Evolutionary conservation across 2,888 invertebrate genomes (phyloP), one percentile per base, ranked within the genome.

Genomic region (Heterodera filipjevi): DNA sequence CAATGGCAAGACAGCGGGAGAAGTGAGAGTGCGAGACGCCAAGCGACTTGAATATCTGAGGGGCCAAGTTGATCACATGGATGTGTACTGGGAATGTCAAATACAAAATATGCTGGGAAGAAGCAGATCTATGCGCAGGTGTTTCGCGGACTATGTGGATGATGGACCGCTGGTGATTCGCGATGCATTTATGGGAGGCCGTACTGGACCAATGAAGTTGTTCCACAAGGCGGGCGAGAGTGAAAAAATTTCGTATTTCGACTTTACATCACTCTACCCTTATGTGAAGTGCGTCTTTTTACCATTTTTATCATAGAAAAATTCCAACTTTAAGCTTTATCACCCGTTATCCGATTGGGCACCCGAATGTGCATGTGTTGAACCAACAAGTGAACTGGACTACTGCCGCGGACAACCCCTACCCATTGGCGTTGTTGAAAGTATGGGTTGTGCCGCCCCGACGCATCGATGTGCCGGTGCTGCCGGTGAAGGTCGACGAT

Each of bases 191-290:
- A 49, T 33, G 30, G 71, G 71, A 16, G 71, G 71, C 5, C 71
- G 71, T 14, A 71, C 71, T 71, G 71, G 32, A 30, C 71, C 71
- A 12, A 16, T 33, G 14, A 71, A 71, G 30, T 27, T 71, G 53
- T 35, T 71, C 27, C 53, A 35, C 30, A 71, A 14, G 30, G 71
- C 53, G 27, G 53, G 53, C 8, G 35, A 8, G 30, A 35, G 71
- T 14, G 71, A 71, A 5, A 32, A 71, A 19, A 71, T 71, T 5
- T 49, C 46, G 16, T 71, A 71, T 19, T 71, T 16, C 32, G 71
- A 77, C 75, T 49, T 77, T 2, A 68, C 68, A 22, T 79, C 70
- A 12, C 49, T 77, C 10, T 80, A 80, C 49, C 80, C 80, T 10
- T 79, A 81, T 5, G 32, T 71, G 32, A 71, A 71, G 71, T 71